phyloP scores from a whole-genome alignment of 2,888 invertebrate genomes.

The Torymus tubicola region DNA sequence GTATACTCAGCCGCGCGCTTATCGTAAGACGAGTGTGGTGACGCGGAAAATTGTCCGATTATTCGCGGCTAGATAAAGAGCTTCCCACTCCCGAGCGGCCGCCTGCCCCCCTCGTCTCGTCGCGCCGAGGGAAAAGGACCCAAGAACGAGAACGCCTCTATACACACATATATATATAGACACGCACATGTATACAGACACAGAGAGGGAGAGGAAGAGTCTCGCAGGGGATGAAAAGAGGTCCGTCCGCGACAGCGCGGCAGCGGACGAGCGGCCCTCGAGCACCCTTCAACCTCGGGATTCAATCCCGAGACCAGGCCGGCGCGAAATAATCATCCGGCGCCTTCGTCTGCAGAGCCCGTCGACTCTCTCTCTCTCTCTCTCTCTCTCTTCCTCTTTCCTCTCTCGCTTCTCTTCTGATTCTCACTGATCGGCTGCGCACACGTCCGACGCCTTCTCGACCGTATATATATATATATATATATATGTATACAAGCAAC shows the following conservation, averaged over 20 bases:
- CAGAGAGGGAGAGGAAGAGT: conserved; percentile 44
- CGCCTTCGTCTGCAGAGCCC: conserved; percentile 69
- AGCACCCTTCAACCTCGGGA: conserved; percentile 72
- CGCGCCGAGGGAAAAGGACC: background rate
- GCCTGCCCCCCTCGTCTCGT: conserved; percentile 2
- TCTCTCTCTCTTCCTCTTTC: conserved; percentile 42
- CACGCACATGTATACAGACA: background rate
- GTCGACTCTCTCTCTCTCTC: conserved; percentile 61
- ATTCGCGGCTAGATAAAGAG: conserved; percentile 71
- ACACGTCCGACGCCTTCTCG: background rate
- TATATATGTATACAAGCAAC: background rate
- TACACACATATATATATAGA: background rate
- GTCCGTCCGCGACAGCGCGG: conserved; percentile 24
- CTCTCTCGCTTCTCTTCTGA: too few species aligned
- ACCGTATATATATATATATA: background rate
- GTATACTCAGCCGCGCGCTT: conserved; percentile 54
- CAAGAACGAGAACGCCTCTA: background rate
- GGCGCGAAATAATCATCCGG: conserved; percentile 74
- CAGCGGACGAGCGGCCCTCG: conserved; percentile 65
- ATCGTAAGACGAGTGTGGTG: conserved; percentile 66
- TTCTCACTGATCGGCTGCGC: too few species aligned
- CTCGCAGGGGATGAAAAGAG: too few species aligned
- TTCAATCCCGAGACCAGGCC: conserved; percentile 70
- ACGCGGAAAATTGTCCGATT: conserved; percentile 73
- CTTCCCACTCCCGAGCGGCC: conserved; percentile 64